Conservation (phyloP, 2,113 vertebrate species). For the Struthidea cinerea region DNA sequence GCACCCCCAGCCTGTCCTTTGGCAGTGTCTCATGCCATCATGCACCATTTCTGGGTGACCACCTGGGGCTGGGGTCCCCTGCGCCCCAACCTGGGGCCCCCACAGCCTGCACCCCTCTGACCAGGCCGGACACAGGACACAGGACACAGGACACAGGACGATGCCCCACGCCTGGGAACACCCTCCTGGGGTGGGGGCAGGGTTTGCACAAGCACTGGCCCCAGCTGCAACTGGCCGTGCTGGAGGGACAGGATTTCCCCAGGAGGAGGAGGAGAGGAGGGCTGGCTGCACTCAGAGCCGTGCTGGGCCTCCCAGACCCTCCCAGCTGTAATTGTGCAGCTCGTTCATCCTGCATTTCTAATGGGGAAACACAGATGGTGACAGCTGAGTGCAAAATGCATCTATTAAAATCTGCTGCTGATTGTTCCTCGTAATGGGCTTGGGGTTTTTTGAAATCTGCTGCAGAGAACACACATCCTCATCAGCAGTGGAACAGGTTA, state of each 20-base stretch:
- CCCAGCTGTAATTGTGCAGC: constrained; percentile 52
- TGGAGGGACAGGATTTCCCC: not conserved
- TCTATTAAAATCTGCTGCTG: constrained; percentile 65
- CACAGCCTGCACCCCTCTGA: not conserved
- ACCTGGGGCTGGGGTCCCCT: not conserved
- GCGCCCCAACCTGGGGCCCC: fast-evolving
- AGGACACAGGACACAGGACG: not conserved
- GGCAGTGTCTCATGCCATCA: fast-evolving
- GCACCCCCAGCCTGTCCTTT: not conserved
- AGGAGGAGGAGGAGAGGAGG: not conserved
- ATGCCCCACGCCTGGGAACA: not conserved
- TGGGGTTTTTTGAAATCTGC: constrained; percentile 3
- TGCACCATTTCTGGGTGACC: not conserved
- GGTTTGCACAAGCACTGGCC: not conserved
- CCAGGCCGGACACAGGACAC: fast-evolving
- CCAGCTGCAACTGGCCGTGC: not conserved
- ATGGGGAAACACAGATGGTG: constrained; percentile 64
- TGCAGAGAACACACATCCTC: not conserved
- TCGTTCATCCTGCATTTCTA: constrained; percentile 58
- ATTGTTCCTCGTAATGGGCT: constrained; percentile 59
- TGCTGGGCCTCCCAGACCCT: not conserved
- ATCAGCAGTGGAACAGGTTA: not conserved
- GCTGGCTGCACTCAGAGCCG: not conserved
- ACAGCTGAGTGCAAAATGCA: constrained; percentile 56
- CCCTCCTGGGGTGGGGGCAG: fast-evolving